Percentiles rank a stretch among this genome's conserved stretches.
These are phyloP conservation scores for Ericerus pela DNA, from an alignment of 1,140 invertebrate genomes.

Conservation along the genomic window DNA sequence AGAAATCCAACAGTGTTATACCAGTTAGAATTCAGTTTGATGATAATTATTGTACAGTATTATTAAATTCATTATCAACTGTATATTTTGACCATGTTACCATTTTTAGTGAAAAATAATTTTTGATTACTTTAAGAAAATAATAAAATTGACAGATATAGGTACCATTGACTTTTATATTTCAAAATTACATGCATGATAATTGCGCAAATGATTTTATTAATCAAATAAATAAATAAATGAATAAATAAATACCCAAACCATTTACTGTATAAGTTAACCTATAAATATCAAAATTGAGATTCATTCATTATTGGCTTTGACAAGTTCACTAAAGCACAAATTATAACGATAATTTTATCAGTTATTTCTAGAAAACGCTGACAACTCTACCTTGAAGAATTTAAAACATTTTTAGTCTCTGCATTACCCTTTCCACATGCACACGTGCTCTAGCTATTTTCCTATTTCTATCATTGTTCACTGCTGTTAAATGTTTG, in stretches of 20 bases:
- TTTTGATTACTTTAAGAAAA: too few species aligned
- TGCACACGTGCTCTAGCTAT: constrained; percentile 4
- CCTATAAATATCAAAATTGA: too few species aligned
- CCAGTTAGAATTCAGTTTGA: background rate
- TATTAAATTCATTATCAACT: background rate
- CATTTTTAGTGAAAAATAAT: background rate
- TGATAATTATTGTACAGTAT: background rate
- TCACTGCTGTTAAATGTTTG: background rate
- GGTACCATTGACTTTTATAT: too few species aligned
- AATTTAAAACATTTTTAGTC: constrained; percentile 9
- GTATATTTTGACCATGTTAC: background rate
- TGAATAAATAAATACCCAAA: too few species aligned
- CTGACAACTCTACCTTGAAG: background rate
- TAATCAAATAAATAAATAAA: too few species aligned
- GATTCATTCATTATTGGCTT: constrained; percentile 1
- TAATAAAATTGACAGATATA: too few species aligned
- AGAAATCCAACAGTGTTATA: background rate
- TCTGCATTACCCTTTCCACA: background rate
- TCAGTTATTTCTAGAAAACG: background rate
- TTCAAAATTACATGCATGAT: too few species aligned
- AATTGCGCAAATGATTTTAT: too few species aligned
- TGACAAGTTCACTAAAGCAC: constrained; percentile 10
- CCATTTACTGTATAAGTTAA: too few species aligned
- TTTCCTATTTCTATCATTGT: background rate
- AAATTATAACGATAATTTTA: constrained; percentile 3